Evolutionary conservation across 2,888 invertebrate genomes (phyloP).

Genomic region (Nomada hirtipes): DNA sequence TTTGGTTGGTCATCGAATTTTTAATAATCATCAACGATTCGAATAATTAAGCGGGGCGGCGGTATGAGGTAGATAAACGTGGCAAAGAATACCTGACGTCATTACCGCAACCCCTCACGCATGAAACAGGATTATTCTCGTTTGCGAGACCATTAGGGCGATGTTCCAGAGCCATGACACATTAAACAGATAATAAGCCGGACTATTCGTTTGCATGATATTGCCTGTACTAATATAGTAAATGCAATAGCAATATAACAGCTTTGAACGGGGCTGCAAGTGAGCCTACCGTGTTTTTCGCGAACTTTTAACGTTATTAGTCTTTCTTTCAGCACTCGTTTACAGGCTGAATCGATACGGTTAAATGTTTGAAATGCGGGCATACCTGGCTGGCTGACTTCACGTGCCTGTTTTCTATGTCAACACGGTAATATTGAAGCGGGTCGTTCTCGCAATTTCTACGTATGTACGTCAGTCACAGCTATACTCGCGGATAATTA

Average conservation of each 20-base stretch:
- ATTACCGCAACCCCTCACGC: constrained; percentile 65
- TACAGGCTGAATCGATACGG: constrained; percentile 60
- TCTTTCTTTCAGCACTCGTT: constrained; percentile 50
- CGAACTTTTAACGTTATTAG: constrained; percentile 17
- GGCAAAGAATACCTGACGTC: constrained; percentile 62
- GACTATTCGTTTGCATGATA: constrained; percentile 23
- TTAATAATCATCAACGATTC: constrained; percentile 12
- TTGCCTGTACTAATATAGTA: constrained; percentile 7
- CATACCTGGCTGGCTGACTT: constrained; percentile 48
- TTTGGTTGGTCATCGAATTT: too few species aligned
- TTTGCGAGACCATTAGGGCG: constrained; percentile 67
- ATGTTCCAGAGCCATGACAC: constrained; percentile 53
- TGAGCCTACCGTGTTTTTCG: constrained; percentile 16
- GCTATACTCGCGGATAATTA: constrained; percentile 41
- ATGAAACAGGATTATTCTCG: constrained; percentile 75
- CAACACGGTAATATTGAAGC: constrained; percentile 51
- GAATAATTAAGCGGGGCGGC: neutral
- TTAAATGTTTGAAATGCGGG: constrained; percentile 60
- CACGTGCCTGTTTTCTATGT: constrained; percentile 52
- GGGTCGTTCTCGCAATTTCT: constrained; percentile 24
- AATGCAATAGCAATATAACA: constrained; percentile 16
- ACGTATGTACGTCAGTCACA: constrained; percentile 28
- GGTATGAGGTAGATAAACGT: constrained; percentile 35
- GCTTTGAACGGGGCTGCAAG: constrained; percentile 10
- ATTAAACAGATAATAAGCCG: constrained; percentile 63